phyloP scores from a whole-genome alignment of 2,113 vertebrate species.

The Porphyrio hochstetteri region DNA sequence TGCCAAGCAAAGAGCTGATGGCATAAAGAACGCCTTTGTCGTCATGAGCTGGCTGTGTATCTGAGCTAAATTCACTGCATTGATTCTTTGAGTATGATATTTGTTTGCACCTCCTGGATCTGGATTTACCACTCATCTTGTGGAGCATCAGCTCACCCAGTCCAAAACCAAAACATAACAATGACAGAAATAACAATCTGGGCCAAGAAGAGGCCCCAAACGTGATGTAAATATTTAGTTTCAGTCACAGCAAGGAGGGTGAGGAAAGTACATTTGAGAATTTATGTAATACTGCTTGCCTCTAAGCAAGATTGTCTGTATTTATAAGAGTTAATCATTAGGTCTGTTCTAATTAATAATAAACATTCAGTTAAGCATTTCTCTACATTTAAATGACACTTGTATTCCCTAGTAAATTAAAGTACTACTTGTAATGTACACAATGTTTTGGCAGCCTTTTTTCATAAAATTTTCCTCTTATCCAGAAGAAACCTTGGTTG shows the following conservation, averaged over 20 bases:
- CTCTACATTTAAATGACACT: background rate
- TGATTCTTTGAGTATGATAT: background rate
- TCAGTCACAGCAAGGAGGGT: background rate
- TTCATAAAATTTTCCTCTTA: background rate
- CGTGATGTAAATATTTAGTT: slow-evolving; percentile 42
- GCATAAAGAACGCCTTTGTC: background rate
- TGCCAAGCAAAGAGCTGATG: background rate
- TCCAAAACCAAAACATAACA: background rate
- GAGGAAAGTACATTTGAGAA: background rate
- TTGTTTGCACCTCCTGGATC: background rate
- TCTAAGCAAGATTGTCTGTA: background rate
- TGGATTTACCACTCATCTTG: background rate
- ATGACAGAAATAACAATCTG: background rate
- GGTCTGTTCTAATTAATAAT: slow-evolving; percentile 27
- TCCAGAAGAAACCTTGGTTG: background rate
- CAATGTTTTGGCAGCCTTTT: background rate
- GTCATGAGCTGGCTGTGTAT: background rate
- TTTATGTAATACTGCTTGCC: background rate
- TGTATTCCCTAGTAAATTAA: slow-evolving; percentile 7
- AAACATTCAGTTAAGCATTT: slow-evolving; percentile 28
- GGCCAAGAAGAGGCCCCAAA: background rate
- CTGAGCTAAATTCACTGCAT: background rate
- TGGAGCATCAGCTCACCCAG: background rate
- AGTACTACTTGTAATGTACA: background rate
- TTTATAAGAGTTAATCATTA: slow-evolving; percentile 51